Evolutionary conservation across 2,797 vertebrate species (phyloP).

Genomic region (Chlorospingus flavigularis): DNA sequence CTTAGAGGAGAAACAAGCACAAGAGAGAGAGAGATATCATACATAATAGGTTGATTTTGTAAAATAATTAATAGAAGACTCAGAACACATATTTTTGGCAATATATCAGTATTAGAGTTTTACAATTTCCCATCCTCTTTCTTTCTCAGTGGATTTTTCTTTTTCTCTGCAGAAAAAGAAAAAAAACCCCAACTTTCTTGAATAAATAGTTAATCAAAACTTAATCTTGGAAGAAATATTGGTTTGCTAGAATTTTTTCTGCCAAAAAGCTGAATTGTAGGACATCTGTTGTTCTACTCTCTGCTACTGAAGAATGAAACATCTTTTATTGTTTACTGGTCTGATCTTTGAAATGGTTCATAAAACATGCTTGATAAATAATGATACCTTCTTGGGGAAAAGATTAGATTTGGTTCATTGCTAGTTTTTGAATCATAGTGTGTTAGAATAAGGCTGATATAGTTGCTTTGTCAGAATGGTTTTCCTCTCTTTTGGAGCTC

Average conservation of each 20-base stretch:
- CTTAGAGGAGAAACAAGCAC: neutral
- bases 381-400: neutral
- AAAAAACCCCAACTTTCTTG: neutral
- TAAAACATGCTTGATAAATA: constrained; percentile 10
- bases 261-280: neutral
- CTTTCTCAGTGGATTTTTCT: neutral
- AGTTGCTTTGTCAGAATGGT: neutral
- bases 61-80: neutral
- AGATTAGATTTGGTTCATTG: neutral
- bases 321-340: neutral
- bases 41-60: neutral
- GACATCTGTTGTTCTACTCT: neutral
- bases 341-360: constrained; percentile 1
- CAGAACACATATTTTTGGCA: neutral
- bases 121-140: neutral
- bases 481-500: neutral
- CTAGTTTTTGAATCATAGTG: constrained; percentile 5
- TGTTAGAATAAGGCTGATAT: neutral
- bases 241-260: neutral
- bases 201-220: constrained; percentile 22
- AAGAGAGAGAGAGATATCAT: neutral
- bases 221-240: neutral
- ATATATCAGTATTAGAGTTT: neutral
- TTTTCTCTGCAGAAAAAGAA: neutral
- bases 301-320: neutral